Evolutionary conservation across 2,888 invertebrate species (phyloP).

Genomic region (Melinaea menophilus): DNA sequence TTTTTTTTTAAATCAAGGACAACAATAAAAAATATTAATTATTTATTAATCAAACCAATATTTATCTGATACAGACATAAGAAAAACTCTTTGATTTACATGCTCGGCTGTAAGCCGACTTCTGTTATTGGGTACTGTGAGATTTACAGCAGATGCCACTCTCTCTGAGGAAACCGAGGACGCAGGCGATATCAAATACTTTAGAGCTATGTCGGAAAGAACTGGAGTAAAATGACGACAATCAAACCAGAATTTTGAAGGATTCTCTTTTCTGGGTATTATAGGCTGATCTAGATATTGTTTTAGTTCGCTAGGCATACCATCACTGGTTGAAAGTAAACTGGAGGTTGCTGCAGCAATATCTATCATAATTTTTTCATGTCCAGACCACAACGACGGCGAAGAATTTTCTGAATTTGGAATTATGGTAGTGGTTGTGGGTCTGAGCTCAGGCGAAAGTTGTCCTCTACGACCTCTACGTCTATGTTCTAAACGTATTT

Average conservation of each 20-base stretch:
- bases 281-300: constrained; percentile 37
- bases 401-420: constrained; percentile 27
- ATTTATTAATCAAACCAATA: constrained; percentile 17
- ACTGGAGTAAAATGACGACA: constrained; percentile 28
- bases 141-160: constrained; percentile 34
- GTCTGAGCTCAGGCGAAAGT: constrained; percentile 22
- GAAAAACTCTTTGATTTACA: constrained; percentile 33
- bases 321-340: constrained; percentile 27
- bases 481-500: constrained; percentile 26
- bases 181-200: constrained; percentile 31
- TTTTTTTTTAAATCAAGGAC: constrained; percentile 13
- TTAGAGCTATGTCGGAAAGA: constrained; percentile 35
- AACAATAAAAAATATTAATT: constrained; percentile 12
- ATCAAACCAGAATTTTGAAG: constrained; percentile 28
- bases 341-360: constrained; percentile 18
- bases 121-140: constrained; percentile 28
- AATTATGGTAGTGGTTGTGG: constrained; percentile 16
- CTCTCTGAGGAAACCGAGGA: constrained; percentile 37
- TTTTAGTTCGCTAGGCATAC: constrained; percentile 34
- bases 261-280: constrained; percentile 28
- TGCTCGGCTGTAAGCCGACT: constrained; percentile 34
- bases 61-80: constrained; percentile 21
- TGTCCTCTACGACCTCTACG: constrained; percentile 15
- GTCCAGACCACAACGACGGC: constrained; percentile 33
- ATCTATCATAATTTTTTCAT: constrained; percentile 32